These are phyloP conservation scores for Micropoecilia bifurca DNA, from an alignment of 2,797 vertebrate genomes.

Conservation along the genomic window DNA sequence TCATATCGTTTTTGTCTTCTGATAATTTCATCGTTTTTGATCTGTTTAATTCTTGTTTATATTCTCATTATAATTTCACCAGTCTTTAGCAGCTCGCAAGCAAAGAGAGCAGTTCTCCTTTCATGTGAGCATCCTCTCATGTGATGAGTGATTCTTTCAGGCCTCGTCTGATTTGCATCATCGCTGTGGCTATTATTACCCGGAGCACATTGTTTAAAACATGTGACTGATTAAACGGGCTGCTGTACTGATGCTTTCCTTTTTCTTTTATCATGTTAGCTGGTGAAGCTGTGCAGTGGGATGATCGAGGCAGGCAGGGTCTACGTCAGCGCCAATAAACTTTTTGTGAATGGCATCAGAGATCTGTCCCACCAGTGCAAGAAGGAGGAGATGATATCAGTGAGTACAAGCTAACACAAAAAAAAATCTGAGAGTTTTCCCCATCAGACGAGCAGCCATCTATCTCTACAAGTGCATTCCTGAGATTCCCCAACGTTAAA, in stretches of 20 bases:
- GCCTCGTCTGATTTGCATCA: constrained; percentile 42
- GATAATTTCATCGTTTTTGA: constrained; percentile 3
- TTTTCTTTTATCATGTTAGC: constrained; percentile 66
- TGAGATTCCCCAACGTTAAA: constrained; percentile 47
- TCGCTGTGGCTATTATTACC: constrained; percentile 51
- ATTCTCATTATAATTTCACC: constrained; percentile 2
- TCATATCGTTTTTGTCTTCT: neutral
- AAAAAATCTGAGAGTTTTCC: constrained; percentile 5
- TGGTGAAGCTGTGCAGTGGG: constrained; percentile 96
- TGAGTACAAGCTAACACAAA: constrained; percentile 68
- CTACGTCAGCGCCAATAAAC: constrained; percentile 94
- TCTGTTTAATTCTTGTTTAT: constrained; percentile 6
- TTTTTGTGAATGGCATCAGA: constrained; percentile 93
- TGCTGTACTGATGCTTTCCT: constrained; percentile 9
- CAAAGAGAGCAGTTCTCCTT: constrained; percentile 42
- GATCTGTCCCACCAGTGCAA: constrained; percentile 95
- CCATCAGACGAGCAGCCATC: constrained; percentile 14
- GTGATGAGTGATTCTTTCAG: constrained; percentile 21
- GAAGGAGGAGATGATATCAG: constrained; percentile 93
- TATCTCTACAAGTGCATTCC: constrained; percentile 44
- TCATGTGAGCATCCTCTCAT: constrained; percentile 27
- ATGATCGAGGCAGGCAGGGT: constrained; percentile 95
- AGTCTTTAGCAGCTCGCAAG: neutral
- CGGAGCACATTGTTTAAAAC: constrained; percentile 18
- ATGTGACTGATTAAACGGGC: constrained; percentile 42